Conservation (phyloP, 2,888 invertebrate species). For the Pasiphila rectangulata region DNA sequence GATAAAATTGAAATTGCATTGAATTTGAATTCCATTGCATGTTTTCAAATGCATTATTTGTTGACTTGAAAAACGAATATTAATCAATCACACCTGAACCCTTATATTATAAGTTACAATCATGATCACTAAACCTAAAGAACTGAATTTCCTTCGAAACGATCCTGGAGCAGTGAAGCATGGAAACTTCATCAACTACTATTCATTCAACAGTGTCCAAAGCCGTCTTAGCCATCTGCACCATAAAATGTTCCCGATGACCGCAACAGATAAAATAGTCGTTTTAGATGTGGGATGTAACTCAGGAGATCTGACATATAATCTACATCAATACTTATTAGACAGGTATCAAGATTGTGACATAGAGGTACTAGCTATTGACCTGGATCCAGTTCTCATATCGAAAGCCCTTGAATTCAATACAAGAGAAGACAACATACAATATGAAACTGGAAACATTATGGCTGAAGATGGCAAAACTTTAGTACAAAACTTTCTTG, state of each 20-base stretch:
- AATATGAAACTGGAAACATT: constrained; percentile 82
- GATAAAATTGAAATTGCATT: no score
- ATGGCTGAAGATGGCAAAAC: constrained; percentile 64
- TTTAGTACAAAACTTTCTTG: constrained; percentile 72
- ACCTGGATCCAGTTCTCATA: constrained; percentile 87
- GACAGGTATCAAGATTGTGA: constrained; percentile 54
- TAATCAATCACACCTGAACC: no score
- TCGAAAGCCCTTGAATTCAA: constrained; percentile 83
- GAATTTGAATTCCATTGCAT: no score
- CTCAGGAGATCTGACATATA: constrained; percentile 86
- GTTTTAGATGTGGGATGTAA: constrained; percentile 90
- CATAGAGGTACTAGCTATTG: constrained; percentile 83
- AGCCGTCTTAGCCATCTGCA: constrained; percentile 83
- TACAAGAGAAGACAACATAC: constrained; percentile 57
- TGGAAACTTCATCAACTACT: constrained; percentile 94
- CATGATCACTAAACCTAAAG: constrained; percentile 37
- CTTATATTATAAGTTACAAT: no score
- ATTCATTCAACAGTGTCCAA: constrained; percentile 87
- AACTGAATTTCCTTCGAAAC: constrained; percentile 69
- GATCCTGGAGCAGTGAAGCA: constrained; percentile 89
- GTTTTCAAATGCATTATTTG: background rate
- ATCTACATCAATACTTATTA: constrained; percentile 77
- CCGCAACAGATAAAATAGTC: constrained; percentile 49
- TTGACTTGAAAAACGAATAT: background rate
- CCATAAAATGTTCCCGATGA: constrained; percentile 55